Percentiles rank a stretch among this genome's conserved stretches.
These are phyloP conservation scores for Pelagia noctiluca DNA, from an alignment of 30 jellyfish, hydroid and myxozoan genomes.

Conservation along the genomic window DNA sequence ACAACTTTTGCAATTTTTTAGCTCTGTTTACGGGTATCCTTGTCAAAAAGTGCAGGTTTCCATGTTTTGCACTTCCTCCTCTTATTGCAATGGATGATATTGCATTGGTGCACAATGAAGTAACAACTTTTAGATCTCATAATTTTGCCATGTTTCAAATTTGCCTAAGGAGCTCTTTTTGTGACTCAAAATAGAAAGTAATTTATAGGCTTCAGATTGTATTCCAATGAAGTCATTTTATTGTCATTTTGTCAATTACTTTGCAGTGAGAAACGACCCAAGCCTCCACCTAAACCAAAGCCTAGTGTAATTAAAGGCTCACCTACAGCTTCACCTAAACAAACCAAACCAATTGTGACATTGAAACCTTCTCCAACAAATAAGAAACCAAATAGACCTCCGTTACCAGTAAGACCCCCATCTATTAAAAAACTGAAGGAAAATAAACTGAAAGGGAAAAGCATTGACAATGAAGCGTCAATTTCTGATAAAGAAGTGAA, in stretches of 20 bases:
- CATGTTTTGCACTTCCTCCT: too few relatives aligned
- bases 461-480: too few relatives aligned
- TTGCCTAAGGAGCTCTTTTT: too few relatives aligned
- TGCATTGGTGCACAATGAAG: not conserved
- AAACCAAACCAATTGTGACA: not conserved
- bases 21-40: too few relatives aligned
- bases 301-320: not conserved
- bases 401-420: not conserved
- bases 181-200: not conserved
- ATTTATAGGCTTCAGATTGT: not conserved
- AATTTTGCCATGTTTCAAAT: too few relatives aligned
- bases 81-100: not conserved
- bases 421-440: not conserved
- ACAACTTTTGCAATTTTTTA: too few relatives aligned
- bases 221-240: not conserved
- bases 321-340: not conserved
- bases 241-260: not conserved
- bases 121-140: too few relatives aligned
- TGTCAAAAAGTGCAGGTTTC: too few relatives aligned
- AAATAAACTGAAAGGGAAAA: not conserved
- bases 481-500: too few relatives aligned
- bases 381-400: not conserved
- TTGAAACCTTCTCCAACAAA: not conserved
- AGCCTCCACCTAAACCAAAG: conserved; percentile 9
- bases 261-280: not conserved